Base-by-base conservation (phyloP, 2,888 invertebrate species). In the Campopleginae sp. region DNA sequence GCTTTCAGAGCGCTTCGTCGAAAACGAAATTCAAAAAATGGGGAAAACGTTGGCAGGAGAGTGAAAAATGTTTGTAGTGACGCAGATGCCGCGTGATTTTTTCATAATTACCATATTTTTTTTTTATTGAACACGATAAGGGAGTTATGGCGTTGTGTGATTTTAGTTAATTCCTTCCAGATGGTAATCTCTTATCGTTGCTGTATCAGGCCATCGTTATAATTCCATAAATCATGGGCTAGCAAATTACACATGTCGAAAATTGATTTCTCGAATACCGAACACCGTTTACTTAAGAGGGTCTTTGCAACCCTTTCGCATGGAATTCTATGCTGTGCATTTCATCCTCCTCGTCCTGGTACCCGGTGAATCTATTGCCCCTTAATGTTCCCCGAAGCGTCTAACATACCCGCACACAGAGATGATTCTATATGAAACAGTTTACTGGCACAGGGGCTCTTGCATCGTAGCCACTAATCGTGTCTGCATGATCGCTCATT, bases 401-500 rank as follows among this genome's bases (percentile, higher is more conserved):
- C 33, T 33, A 54, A 23, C n/a, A 54, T 31, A 19, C 46, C 27
- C 6, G 70, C 23, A 70, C n/a, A 46, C 48, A n/a, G 33, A 51
- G 27, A 48, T n/a, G 10, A n/a, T n/a, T 2, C 31, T 14, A 12
- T 46, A 1, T 27, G 5, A 14, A 14, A 27, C 19, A 68, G 46
- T 23, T 14, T 27, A 3, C 44, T 68, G 17, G 38, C 33, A 61
- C n/a, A 33, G 31, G 19, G 61, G 63, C 42, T 42, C 79, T 65
- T 61, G 61, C 48, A 38, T 8, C 48, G 58, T 48, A 23, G 14
- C 48, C 54, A 71, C 63, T 71, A 79, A 79, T 79, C 65, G 61
- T 58, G 61, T 23, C 72, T 80, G 72, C 80, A 72, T 65, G 72
- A 80, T 80, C 54, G 65, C 42, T 65, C 65, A 48, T 70, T 33